phyloP scores from a whole-genome alignment of 2,113 vertebrate species.

The Tenebrosternarchus preto region DNA sequence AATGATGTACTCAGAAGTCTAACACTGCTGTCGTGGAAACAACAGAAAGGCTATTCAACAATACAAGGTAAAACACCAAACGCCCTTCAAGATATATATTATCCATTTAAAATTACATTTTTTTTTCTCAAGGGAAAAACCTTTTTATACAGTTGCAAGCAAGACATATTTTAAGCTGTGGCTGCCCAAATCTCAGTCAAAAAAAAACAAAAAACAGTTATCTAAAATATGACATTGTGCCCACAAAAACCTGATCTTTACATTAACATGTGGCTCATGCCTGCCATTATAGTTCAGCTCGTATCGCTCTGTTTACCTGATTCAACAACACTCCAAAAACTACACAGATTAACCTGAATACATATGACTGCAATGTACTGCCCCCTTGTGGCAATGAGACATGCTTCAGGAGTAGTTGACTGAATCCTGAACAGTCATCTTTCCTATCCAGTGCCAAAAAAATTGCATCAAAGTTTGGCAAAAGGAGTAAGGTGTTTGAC shows the following conservation, averaged over 20 bases:
- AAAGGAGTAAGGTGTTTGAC: neutral
- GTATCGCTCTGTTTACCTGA: neutral
- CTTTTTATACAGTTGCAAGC: conserved; percentile 64
- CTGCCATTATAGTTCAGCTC: neutral
- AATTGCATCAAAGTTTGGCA: neutral
- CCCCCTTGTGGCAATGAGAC: conserved; percentile 18
- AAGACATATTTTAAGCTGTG: conserved; percentile 68
- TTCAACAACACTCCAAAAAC: neutral
- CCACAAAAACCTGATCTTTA: conserved; percentile 3
- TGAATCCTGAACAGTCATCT: neutral
- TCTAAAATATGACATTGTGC: neutral
- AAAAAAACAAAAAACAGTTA: neutral
- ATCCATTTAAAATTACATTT: conserved; percentile 74
- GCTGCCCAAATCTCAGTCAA: conserved; percentile 67
- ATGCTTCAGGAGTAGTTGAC: neutral
- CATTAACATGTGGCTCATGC: neutral
- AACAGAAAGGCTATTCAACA: conserved; percentile 76
- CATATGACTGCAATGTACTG: conserved; percentile 6
- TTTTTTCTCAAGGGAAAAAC: conserved; percentile 66
- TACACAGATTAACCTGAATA: conserved; percentile 6
- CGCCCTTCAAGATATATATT: conserved; percentile 74
- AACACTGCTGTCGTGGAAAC: conserved; percentile 72
- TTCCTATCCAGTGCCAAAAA: neutral
- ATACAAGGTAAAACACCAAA: conserved; percentile 77
- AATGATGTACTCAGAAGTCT: conserved; percentile 76